Evolutionary conservation across 2,888 invertebrate genomes (phyloP), one percentile per base, ranked within the genome.

Genomic region (Sericinus montela): DNA sequence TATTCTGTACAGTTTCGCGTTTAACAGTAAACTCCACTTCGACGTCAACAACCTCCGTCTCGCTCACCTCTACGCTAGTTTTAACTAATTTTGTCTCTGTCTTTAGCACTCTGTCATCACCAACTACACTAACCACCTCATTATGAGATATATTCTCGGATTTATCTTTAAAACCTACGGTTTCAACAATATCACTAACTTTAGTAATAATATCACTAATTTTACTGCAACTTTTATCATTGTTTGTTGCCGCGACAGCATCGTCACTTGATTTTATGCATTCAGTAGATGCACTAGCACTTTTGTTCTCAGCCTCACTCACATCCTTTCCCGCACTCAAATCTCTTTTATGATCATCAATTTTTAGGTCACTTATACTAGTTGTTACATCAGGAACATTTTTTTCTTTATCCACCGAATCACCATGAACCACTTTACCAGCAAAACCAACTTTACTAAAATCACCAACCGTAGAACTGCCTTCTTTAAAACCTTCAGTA

Each of bases 11-110:
- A 53, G 55, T 58, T 56, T 75, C 76, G 23, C 64, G 69, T 52
- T 65, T 71, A 13, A 76, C 69, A 25, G 67, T 69, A 44, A 76
- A 68, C 47, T 67, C 60, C n/a, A 71, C 62, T 62, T 72, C 57
- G 5, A 72, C 68, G 50, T 77, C 72, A 5, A 69, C 56, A 56
- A 57, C 72, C 32, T 73, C 72, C 29, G 47, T 63, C 23, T 69
- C 68, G 47, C 59, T 73, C 51, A 67, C 58, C 57, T 64, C 67
- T 54, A 67, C 66, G 51, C 64, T 72, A 64, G 62, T 69, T 59
- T 67, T 75, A 62, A 71, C 64, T 68, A 76, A 46, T 58, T 69
- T 72, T 48, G 73, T 75, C 52, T 75, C 77, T 37, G 69, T 73
- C 56, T 73, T 70, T 37, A 70, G 48, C 37, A 69, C 54, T 53